A percentile compares a stretch with the other conserved stretches of the same genome.
These are phyloP conservation scores for Esperia sulphurella DNA, from an alignment of 2,888 invertebrate genomes.

Conservation along the genomic window DNA sequence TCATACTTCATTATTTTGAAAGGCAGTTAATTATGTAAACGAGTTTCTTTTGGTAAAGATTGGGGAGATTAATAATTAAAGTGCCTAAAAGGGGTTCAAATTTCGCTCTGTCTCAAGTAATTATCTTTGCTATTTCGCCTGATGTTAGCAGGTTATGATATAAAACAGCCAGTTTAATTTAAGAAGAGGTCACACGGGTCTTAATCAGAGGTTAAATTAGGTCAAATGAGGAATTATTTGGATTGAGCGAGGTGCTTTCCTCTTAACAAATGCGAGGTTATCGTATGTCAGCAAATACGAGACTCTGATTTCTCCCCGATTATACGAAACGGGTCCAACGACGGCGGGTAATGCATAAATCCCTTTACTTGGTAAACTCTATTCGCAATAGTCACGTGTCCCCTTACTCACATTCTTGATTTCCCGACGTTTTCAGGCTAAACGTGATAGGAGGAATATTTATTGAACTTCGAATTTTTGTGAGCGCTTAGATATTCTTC, in stretches of 20 bases:
- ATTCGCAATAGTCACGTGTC: background rate
- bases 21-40: conserved; percentile 15
- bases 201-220: background rate
- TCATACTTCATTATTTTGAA: conserved; percentile 10
- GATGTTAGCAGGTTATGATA: background rate
- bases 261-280: conserved; percentile 1
- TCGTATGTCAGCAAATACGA: background rate
- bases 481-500: too few relatives aligned
- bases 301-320: background rate
- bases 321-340: background rate
- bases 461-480: background rate
- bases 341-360: background rate
- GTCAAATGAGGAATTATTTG: background rate
- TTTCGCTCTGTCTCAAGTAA: conserved; percentile 11
- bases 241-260: background rate
- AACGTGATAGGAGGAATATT: background rate
- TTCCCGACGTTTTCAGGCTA: background rate
- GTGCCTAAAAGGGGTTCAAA: conserved; percentile 9
- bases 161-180: background rate
- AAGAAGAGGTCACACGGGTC: background rate
- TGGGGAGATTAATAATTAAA: conserved; percentile 14
- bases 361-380: background rate
- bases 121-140: conserved; percentile 6
- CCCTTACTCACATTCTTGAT: background rate
- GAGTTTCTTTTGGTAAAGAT: conserved; percentile 12